These are phyloP conservation scores for Glareola pratincola DNA, from an alignment of 2,113 vertebrate genomes.

Conservation along the genomic window DNA sequence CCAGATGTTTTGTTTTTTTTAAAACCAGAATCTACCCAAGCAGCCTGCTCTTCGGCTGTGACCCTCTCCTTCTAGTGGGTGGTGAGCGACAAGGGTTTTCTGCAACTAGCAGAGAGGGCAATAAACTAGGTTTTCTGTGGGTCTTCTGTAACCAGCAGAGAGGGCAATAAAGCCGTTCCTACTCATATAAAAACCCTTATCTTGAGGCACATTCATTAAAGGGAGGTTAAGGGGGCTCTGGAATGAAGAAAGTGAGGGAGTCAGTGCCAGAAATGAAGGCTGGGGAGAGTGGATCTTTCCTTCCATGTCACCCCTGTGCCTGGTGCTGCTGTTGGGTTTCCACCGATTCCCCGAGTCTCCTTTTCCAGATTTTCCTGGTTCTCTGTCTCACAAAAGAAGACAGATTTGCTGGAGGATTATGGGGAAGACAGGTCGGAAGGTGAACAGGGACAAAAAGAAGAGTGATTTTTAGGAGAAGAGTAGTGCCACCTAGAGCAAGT, in stretches of 20 bases:
- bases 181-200: neutral
- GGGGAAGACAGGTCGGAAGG: neutral
- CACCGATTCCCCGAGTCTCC: neutral
- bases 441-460: neutral
- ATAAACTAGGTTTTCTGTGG: no score
- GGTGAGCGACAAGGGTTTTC: neutral
- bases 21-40: neutral
- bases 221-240: neutral
- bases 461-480: neutral
- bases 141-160: neutral
- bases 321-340: neutral
- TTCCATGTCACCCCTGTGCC: neutral
- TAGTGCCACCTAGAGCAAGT: neutral
- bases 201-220: neutral
- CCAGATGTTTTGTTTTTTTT: neutral
- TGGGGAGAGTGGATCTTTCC: neutral
- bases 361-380: neutral
- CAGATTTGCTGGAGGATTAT: neutral
- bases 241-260: neutral
- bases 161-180: neutral
- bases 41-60: neutral
- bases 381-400: neutral
- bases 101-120: neutral
- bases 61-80: neutral
- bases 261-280: neutral